Conservation (phyloP, 2,113 vertebrate genomes). For the Actenoides hombroni region DNA sequence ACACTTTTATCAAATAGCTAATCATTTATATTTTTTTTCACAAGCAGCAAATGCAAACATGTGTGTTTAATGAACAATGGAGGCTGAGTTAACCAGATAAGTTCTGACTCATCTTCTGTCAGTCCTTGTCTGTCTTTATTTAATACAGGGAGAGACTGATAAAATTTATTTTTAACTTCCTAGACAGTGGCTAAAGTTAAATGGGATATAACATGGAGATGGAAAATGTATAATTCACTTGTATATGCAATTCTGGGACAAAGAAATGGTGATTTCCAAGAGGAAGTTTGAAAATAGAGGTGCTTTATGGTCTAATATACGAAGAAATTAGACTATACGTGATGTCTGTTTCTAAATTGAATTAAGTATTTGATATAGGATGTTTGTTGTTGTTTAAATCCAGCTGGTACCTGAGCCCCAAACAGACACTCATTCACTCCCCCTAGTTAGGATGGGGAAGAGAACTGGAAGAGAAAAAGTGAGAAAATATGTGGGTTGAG, state of each 20-base stretch:
- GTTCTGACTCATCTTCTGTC: neutral
- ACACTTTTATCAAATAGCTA: neutral
- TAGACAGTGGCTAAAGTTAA: neutral
- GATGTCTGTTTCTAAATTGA: neutral
- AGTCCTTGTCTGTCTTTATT: neutral
- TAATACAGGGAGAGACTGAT: fast-evolving
- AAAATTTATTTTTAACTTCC: neutral
- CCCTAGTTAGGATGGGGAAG: neutral
- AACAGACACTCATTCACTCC: neutral
- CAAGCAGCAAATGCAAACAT: neutral
- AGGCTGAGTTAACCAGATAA: neutral
- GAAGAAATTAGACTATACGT: neutral
- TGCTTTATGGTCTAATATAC: neutral
- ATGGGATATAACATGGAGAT: neutral
- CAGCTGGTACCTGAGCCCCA: neutral
- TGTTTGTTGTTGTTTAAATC: too few relatives aligned
- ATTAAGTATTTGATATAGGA: neutral
- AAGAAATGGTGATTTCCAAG: neutral
- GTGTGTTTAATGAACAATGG: neutral
- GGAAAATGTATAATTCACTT: neutral
- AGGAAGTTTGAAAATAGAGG: neutral
- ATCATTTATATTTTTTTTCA: neutral
- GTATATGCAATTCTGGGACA: neutral
- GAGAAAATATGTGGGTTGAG: neutral
- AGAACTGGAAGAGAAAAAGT: neutral